Conservation (phyloP, 2,113 vertebrate species). For the Stigmatopora argus region DNA sequence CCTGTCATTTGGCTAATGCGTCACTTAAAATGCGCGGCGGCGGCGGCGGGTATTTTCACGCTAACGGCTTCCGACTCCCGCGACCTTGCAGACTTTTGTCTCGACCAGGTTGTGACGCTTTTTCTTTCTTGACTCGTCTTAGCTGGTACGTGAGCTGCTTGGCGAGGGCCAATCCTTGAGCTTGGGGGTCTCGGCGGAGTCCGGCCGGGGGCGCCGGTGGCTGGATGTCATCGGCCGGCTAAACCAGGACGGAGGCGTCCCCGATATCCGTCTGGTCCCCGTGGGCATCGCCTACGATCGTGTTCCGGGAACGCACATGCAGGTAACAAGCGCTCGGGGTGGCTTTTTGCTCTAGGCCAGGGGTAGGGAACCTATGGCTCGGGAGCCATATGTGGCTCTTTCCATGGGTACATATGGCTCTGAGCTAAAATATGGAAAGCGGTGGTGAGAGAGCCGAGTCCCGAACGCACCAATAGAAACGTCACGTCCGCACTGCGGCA, state of each 20-base stretch:
- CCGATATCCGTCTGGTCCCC: conserved; percentile 76
- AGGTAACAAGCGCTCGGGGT: conserved; percentile 31
- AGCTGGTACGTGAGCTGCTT: conserved; percentile 80
- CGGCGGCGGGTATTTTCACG: conserved; percentile 12
- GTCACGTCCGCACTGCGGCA: too few relatives aligned
- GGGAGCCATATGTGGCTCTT: too few relatives aligned
- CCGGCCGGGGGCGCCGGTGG: conserved; percentile 47
- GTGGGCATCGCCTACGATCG: conserved; percentile 79
- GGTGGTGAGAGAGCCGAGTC: too few relatives aligned
- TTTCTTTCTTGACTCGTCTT: conserved; percentile 1
- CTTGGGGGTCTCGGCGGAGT: conserved; percentile 73
- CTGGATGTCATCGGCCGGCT: conserved; percentile 68
- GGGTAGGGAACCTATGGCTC: too few relatives aligned
- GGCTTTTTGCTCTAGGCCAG: too few relatives aligned
- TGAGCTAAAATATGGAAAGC: too few relatives aligned
- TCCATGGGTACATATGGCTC: too few relatives aligned
- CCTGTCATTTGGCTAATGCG: conserved; percentile 17
- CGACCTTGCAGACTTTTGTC: conserved; percentile 24
- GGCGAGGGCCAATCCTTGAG: conserved; percentile 72
- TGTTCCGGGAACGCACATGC: conserved; percentile 34
- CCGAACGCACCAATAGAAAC: too few relatives aligned
- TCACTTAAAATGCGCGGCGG: conserved; percentile 25
- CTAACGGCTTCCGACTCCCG: conserved; percentile 23
- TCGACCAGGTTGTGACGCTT: background rate
- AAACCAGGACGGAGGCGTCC: conserved; percentile 54